These are phyloP conservation scores for Rostratula benghalensis DNA, from an alignment of 2,113 vertebrate genomes.

Conservation along the genomic window DNA sequence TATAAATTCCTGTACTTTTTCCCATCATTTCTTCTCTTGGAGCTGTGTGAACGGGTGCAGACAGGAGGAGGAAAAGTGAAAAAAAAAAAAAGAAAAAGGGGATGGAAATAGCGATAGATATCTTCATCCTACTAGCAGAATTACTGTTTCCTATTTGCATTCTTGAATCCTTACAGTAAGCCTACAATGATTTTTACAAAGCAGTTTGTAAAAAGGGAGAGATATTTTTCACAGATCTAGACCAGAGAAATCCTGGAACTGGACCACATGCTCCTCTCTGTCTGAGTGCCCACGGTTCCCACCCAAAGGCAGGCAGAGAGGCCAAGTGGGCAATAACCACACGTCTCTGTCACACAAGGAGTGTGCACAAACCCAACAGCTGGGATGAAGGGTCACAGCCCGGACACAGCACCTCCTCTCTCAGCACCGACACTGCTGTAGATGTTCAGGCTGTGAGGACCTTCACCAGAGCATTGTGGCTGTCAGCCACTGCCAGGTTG, in stretches of 20 bases:
- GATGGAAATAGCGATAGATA: not conserved
- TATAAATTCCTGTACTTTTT: not conserved
- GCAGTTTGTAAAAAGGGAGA: not conserved
- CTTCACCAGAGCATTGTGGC: accelerated
- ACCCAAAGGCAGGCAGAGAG: not conserved
- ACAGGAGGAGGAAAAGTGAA: not conserved
- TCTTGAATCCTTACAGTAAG: not conserved
- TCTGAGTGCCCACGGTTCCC: accelerated
- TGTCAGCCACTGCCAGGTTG: not conserved
- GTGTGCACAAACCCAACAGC: not conserved
- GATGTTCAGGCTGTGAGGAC: not conserved
- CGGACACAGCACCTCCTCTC: not conserved
- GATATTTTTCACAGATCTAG: not conserved
- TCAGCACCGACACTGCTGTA: not conserved
- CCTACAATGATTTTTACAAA: not conserved
- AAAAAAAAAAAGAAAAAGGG: not conserved
- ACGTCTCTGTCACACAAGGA: not conserved
- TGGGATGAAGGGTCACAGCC: not conserved
- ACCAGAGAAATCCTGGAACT: not conserved
- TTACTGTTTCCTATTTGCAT: not conserved
- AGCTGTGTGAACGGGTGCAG: not conserved
- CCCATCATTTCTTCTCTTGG: not conserved
- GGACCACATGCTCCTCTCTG: accelerated
- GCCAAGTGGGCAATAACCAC: not conserved
- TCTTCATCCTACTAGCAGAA: not conserved